Evolutionary conservation across 2,888 invertebrate genomes (phyloP).

Genomic region (Leptinotarsa juncta): DNA sequence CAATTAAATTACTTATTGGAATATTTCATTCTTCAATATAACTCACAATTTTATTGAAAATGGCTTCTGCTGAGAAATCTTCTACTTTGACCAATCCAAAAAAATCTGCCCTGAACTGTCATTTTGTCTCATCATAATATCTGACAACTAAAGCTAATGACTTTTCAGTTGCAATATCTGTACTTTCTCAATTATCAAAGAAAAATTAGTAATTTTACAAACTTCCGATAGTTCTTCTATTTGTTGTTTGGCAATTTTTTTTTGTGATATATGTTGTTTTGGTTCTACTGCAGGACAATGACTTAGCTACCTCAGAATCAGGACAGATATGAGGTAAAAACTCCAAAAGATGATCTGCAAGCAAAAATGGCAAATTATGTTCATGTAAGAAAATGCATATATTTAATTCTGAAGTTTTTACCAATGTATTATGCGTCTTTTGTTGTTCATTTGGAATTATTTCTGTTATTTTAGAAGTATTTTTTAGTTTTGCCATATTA

Average conservation of each 20-base stretch:
- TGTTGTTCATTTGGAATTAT: not conserved
- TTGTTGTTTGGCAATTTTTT: not conserved
- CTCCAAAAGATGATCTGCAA: not conserved
- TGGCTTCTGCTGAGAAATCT: too few species aligned
- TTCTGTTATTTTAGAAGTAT: constrained; percentile 14
- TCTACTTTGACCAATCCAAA: too few species aligned
- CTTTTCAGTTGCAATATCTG: constrained; percentile 14
- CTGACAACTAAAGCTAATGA: constrained; percentile 27
- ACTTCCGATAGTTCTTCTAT: constrained; percentile 1
- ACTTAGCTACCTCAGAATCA: not conserved
- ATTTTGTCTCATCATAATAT: constrained; percentile 14
- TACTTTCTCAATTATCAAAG: constrained; percentile 28
- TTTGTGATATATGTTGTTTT: not conserved
- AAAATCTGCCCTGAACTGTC: too few species aligned
- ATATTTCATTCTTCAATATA: too few species aligned
- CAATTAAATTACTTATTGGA: constrained; percentile 17
- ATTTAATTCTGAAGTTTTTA: constrained; percentile 24
- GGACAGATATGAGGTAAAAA: not conserved
- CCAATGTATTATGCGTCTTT: not conserved
- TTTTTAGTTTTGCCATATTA: constrained; percentile 14
- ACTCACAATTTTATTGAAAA: too few species aligned
- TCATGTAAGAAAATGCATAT: constrained; percentile 25
- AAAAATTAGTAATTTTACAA: constrained; percentile 22
- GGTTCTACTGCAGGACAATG: not conserved
- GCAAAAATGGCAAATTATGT: constrained; percentile 25